These are phyloP conservation scores for Clavelina lepadiformis DNA, from an alignment of 23 tunicate species.

Conservation along the genomic window DNA sequence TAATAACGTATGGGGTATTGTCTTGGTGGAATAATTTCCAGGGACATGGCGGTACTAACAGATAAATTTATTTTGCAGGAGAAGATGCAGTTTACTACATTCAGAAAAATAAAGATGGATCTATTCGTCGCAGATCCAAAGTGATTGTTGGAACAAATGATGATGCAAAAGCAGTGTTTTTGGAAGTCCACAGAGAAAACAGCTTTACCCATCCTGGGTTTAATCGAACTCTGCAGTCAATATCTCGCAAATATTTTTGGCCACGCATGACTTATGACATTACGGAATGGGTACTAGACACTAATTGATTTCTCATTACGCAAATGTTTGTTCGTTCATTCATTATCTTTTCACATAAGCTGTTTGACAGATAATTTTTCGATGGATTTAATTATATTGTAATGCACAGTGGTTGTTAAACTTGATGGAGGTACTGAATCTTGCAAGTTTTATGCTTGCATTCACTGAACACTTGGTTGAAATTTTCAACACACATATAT, in stretches of 20 bases:
- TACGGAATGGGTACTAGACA: slow-evolving; percentile 43
- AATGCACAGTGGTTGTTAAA: slow-evolving; percentile 11
- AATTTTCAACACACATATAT: too few relatives aligned
- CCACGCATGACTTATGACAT: slow-evolving; percentile 66
- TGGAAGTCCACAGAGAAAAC: slow-evolving; percentile 22
- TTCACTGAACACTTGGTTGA: slow-evolving; percentile 25
- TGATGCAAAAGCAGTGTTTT: slow-evolving; percentile 34
- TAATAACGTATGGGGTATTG: too few relatives aligned
- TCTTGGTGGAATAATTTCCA: too few relatives aligned
- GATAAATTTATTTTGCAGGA: slow-evolving; percentile 17
- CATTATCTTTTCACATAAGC: too few relatives aligned
- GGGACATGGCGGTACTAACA: too few relatives aligned
- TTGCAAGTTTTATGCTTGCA: slow-evolving; percentile 22
- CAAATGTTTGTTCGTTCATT: too few relatives aligned
- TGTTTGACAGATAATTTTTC: too few relatives aligned
- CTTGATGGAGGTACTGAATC: slow-evolving; percentile 34
- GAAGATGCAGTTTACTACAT: slow-evolving; percentile 31
- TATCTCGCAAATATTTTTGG: slow-evolving; percentile 54
- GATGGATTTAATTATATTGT: too few relatives aligned
- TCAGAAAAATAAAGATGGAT: slow-evolving; percentile 43
- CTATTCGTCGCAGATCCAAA: slow-evolving; percentile 37
- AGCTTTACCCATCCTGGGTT: slow-evolving; percentile 29
- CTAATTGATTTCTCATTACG: not conserved
- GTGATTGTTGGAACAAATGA: slow-evolving; percentile 36
- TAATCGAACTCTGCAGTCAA: slow-evolving; percentile 38